Percentiles rank a stretch among this genome's conserved stretches.
These are phyloP conservation scores for Osmerus eperlanus DNA, from an alignment of 2,113 vertebrate genomes.

Conservation along the genomic window DNA sequence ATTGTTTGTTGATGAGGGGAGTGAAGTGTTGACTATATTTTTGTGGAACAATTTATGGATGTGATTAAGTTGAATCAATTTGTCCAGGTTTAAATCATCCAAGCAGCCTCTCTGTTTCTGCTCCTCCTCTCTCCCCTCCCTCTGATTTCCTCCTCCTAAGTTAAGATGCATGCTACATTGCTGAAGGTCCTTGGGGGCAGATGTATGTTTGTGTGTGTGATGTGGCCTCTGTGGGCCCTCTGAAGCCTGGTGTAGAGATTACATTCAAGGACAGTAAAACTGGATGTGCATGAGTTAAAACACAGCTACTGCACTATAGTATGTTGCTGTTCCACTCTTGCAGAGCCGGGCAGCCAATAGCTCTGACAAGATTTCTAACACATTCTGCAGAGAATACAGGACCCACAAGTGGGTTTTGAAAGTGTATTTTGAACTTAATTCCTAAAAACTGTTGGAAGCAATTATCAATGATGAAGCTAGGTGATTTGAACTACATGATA, in stretches of 20 bases:
- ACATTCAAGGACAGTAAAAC: constrained; percentile 37
- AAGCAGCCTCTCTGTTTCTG: constrained; percentile 25
- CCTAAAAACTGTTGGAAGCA: no score
- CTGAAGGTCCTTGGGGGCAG: not conserved
- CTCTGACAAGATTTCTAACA: no score
- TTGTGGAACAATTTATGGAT: not conserved
- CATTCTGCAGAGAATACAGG: no score
- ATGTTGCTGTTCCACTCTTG: no score
- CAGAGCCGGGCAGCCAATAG: no score
- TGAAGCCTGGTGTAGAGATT: constrained; percentile 24
- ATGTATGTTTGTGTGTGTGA: constrained; percentile 18
- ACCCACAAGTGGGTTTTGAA: no score
- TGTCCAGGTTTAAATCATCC: constrained; percentile 6
- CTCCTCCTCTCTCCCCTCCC: constrained; percentile 23
- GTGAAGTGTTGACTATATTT: not conserved
- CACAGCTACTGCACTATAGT: no score
- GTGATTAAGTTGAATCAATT: constrained; percentile 5
- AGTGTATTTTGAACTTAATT: no score
- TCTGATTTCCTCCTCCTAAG: constrained; percentile 29
- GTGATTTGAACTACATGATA: no score
- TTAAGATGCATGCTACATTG: constrained; percentile 1
- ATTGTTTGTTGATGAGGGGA: not conserved
- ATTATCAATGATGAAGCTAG: no score
- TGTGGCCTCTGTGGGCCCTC: constrained; percentile 9
- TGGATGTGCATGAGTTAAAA: not conserved